Base-by-base conservation (phyloP, 1,140 invertebrate genomes). In the Apolygus lucorum region DNA sequence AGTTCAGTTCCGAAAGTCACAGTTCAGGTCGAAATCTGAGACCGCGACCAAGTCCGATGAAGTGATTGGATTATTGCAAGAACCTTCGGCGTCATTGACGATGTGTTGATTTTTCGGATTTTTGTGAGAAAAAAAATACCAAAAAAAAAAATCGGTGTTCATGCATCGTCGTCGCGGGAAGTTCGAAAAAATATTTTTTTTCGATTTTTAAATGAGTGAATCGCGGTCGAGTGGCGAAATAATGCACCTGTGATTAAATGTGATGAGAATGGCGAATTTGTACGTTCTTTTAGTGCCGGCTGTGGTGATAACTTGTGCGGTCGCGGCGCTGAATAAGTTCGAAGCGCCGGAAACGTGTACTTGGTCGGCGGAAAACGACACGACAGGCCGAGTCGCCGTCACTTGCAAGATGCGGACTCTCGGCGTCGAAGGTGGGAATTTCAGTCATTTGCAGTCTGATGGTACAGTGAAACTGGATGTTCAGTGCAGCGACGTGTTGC, bases 401-500 rank as follows among this genome's bases (percentile, higher is more conserved):
- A 80, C 85, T 27, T 92, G 90, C 76, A 82, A 81, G 69, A 79
- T 90, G 27, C 81, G 88, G n/a, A 86, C 86, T 52, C 81, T 92
- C 28, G 88, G 90, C 68, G 82, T 83, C 11, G 84, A 87, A 67
- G 82, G 84, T 49, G 79, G 78, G 66, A 74, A 82, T 13, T 78
- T 76, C 52, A 84, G 87, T 25, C 29, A 62, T 22, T 80, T 90
- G n/a, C 83, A 85, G 52, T 80, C 86, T 76, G 89, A 92, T 76
- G 86, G 87, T 42, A 88, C 85, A 54, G 82, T 84, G 8, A 83
- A 82, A 65, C 78, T 95, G 69, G 81, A 83, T 63, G 83, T 95
- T 14, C 82, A 85, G 70, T 95, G 92, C 81, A 90, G 86, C 77
- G 87, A 90, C 74, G 82, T 87, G 24, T 82, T 91, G 71, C 85